Evolutionary conservation across 2,888 invertebrate species (phyloP).

Genomic region (Andricus curvator): DNA sequence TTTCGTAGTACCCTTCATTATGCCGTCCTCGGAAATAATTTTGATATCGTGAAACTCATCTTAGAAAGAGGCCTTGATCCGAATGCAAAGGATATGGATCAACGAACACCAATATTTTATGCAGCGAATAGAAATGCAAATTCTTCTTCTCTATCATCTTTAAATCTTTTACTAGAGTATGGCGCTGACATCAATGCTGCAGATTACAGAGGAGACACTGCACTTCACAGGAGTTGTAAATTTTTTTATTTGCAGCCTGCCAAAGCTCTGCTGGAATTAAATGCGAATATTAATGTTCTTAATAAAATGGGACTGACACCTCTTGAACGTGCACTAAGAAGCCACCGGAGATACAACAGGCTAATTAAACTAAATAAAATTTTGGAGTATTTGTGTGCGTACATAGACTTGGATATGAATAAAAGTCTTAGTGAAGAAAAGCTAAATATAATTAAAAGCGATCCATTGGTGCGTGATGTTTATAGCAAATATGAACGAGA

Average conservation of each 20-base stretch:
- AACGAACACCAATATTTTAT: constrained; percentile 12
- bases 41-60: neutral
- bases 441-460: constrained; percentile 16
- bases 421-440: neutral
- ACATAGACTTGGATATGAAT: neutral
- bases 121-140: neutral
- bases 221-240: constrained; percentile 2
- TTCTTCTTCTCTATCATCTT: neutral
- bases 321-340: constrained; percentile 2
- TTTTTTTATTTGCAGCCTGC: neutral
- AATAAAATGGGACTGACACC: neutral
- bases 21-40: neutral
- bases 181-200: constrained; percentile 13
- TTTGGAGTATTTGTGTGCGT: constrained; percentile 14
- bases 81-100: neutral
- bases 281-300: constrained; percentile 4
- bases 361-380: neutral
- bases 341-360: neutral
- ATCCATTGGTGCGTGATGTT: neutral
- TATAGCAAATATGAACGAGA: constrained; percentile 3
- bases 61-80: constrained; percentile 1
- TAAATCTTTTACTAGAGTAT: constrained; percentile 3
- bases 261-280: neutral
- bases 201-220: constrained; percentile 7
- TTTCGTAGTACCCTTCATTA: neutral